Conservation (phyloP, 2,113 vertebrate genomes). For the Acanthochromis polyacanthus region DNA sequence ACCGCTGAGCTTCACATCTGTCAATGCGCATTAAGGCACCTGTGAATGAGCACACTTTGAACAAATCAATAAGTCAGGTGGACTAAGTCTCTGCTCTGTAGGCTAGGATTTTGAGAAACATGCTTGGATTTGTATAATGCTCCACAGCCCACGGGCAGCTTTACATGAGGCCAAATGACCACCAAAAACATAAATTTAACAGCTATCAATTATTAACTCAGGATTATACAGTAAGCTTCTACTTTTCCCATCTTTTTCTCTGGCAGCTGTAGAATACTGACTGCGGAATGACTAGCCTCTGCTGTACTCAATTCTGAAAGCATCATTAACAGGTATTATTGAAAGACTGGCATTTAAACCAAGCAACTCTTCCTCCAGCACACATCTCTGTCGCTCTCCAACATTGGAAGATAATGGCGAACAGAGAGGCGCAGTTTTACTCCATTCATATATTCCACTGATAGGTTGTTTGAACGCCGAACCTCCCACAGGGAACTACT, state of each 20-base stretch:
- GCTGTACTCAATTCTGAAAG: not conserved
- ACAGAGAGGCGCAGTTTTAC: too few species aligned
- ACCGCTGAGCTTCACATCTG: too few species aligned
- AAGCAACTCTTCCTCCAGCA: too few species aligned
- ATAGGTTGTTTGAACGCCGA: too few species aligned
- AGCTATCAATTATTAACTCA: slow-evolving; percentile 58
- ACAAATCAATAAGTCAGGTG: not conserved
- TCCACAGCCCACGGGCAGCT: slow-evolving; percentile 8
- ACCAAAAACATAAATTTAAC: slow-evolving; percentile 47
- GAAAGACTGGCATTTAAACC: not conserved
- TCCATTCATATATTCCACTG: too few species aligned
- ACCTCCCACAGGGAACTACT: not conserved
- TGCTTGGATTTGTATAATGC: not conserved
- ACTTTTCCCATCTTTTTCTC: not conserved
- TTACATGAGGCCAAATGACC: slow-evolving; percentile 52
- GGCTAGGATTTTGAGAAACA: not conserved
- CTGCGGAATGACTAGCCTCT: not conserved
- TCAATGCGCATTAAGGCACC: too few species aligned
- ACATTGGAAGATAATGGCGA: too few species aligned
- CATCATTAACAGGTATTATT: not conserved
- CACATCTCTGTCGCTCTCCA: too few species aligned
- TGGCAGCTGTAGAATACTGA: too few species aligned
- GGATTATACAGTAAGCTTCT: slow-evolving; percentile 6
- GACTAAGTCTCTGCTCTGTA: not conserved
- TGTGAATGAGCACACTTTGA: too few species aligned